Base-by-base conservation (phyloP, 2,888 invertebrate species). In the Miltochrista miniata region DNA sequence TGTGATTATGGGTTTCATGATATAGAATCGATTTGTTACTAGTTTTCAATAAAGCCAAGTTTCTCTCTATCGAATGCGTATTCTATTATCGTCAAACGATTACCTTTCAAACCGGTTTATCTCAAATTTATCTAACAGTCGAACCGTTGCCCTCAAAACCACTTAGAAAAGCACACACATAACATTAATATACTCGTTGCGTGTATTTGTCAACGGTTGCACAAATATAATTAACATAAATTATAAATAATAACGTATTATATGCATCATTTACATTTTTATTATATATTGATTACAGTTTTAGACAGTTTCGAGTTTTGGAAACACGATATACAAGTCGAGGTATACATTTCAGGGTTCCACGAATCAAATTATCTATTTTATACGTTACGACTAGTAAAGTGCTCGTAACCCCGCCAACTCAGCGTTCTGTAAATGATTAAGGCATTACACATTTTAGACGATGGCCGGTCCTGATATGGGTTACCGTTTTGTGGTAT, bases 261-360 rank as follows among this genome's bases (percentile, higher is more conserved):
- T 34, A 42, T 43, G 38, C n/a, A 30, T 33, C 45, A 64, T 68
- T 67, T 42, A 51, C 65, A 67, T 68, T 57, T 64, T 64, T 68
- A 67, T 67, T 68, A 62, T 67, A 63, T 54, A 59, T 64, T 59
- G 58, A 59, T 66, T 56, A 58, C 59, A 46, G 52, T 62, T 54
- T 31, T 57, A 14, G 15, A 50, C 45, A 45, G 7, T 51, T 40
- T 51, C 54, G 54, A 37, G 46, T 67, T 59, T 44, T 47, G 51
- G 48, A 50, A 44, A 44, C 18, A 24, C 5, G 18, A 34, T 34
- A 42, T 36, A 40, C 39, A 48, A 29, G 44, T 51, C 56, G 31
- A 7, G 46, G 33, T 37, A 50, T 48, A 47, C 61, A 61, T 66
- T 67, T 67, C 24, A 29, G 30, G 13, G 29, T 40, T 29, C 40